Evolutionary conservation across 2,888 invertebrate genomes (phyloP).

Genomic region (Elgonia sp.): DNA sequence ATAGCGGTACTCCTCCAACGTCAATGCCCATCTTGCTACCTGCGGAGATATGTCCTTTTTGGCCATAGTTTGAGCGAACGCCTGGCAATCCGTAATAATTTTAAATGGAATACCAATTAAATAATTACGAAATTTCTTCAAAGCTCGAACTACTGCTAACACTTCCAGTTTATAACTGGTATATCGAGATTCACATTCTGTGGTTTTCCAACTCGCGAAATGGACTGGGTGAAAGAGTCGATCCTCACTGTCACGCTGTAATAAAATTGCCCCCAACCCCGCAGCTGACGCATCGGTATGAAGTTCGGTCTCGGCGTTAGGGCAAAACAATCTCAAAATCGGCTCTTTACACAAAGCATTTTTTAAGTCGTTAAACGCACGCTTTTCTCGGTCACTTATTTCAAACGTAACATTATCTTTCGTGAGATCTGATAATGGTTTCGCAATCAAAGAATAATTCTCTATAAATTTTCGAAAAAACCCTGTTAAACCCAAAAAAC

Average conservation of each 20-base stretch:
- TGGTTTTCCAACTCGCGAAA: constrained; percentile 4
- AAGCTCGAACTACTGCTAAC: background rate
- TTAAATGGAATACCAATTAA: background rate
- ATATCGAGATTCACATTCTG: background rate
- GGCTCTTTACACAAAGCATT: background rate
- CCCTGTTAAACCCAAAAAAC: background rate
- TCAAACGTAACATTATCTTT: background rate
- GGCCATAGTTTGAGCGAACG: too few species aligned
- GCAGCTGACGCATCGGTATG: background rate
- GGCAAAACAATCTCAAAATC: background rate
- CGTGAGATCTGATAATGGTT: background rate
- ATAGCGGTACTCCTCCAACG: background rate
- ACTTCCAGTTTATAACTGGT: constrained; percentile 1
- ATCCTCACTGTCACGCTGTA: background rate
- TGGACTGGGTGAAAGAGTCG: background rate
- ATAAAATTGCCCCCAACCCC: background rate
- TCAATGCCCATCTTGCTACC: constrained; percentile 7
- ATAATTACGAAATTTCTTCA: constrained; percentile 8
- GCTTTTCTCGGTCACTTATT: too few species aligned
- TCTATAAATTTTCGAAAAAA: too few species aligned
- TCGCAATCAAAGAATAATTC: background rate
- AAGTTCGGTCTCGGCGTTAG: too few species aligned
- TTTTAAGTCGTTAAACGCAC: background rate
- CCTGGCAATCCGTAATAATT: constrained; percentile 7
- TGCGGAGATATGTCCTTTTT: constrained; percentile 8